phyloP scores from a whole-genome alignment of 2,888 invertebrate genomes.

The Drosophila bunnanda region DNA sequence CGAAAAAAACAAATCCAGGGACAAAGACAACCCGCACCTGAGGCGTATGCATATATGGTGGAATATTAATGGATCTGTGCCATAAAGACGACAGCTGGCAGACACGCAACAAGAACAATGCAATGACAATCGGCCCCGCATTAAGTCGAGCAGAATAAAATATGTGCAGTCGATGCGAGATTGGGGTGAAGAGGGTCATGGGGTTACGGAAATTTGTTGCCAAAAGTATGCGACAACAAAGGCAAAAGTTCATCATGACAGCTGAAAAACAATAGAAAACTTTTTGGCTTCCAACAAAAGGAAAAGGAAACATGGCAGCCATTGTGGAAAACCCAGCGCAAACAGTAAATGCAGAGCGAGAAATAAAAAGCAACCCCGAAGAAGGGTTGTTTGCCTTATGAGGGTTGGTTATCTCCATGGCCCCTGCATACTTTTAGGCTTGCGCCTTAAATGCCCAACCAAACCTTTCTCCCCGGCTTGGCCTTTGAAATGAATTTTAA shows the following conservation, averaged over 20 bases:
- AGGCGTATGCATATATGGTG: conserved; percentile 37
- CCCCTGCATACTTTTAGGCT: conserved; percentile 78
- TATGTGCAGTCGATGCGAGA: conserved; percentile 59
- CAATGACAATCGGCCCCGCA: conserved; percentile 49
- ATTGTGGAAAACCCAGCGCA: conserved; percentile 60
- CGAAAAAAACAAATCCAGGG: conserved; percentile 1
- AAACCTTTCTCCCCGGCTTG: conserved; percentile 35
- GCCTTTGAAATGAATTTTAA: conserved; percentile 81
- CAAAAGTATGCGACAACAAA: conserved; percentile 72
- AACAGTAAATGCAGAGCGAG: conserved; percentile 11
- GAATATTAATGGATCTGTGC: conserved; percentile 75
- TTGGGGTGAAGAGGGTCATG: conserved; percentile 43
- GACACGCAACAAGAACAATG: conserved; percentile 69
- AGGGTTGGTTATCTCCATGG: conserved; percentile 46
- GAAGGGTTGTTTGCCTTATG: conserved; percentile 43
- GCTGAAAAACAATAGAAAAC: conserved; percentile 71
- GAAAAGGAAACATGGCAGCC: conserved; percentile 62
- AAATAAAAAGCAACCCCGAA: conserved; percentile 46
- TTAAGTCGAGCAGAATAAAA: conserved; percentile 78
- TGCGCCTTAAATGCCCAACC: conserved; percentile 75
- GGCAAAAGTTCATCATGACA: conserved; percentile 69
- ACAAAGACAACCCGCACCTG: conserved; percentile 60
- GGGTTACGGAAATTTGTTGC: conserved; percentile 70
- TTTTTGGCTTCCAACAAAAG: conserved; percentile 68
- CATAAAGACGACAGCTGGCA: conserved; percentile 77